Base-by-base conservation (phyloP, 1,140 invertebrate species). In the Eriosoma lanigerum region DNA sequence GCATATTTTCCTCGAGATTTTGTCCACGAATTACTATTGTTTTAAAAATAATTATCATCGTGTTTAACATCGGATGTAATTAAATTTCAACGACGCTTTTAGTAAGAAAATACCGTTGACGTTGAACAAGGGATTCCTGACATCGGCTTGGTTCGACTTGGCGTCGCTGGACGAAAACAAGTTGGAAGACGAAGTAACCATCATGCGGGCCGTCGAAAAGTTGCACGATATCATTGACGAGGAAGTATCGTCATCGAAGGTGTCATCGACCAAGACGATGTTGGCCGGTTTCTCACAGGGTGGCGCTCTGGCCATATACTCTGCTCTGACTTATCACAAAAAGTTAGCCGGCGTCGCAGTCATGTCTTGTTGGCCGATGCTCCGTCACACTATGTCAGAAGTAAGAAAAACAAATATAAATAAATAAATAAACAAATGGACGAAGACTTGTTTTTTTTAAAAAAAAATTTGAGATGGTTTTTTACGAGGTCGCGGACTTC, bases 81-180 rank as follows among this genome's bases (percentile, higher is more conserved):
- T n/a, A n/a, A n/a, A n/a, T n/a, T n/a, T n/a, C n/a, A n/a, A n/a
- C n/a, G n/a, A n/a, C n/a, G n/a, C 3, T 38, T 38, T 38, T 8
- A 93, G 92, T 13, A 90, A 92, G 54, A 92, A 92, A 60, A 95
- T 96, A 88, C 93, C 95, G 19, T 96, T 98, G 0, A 95, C 96
- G 6, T 86, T 98, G 48, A 98, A 98, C 88, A 92, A 90, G 82
- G 96, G 96, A 1, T 95, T 96, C 84, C 89, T 90, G 83, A 98
- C 98, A 96, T 95, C 96, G 17, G 96, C 96, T 17, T 98, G 96
- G 95, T 98, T 98, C 88, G 96, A 98, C 88, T 88, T 98, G 75
- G 89, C 90, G 85, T 91, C 93, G 12, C 87, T 98, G 82, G 93
- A 96, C 85, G 90, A 92, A 19, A 91, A 89, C 81, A 93, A 92